These are phyloP conservation scores for Psittacula cyanocephala DNA, from an alignment of 2,113 vertebrate genomes.

Conservation along the genomic window DNA sequence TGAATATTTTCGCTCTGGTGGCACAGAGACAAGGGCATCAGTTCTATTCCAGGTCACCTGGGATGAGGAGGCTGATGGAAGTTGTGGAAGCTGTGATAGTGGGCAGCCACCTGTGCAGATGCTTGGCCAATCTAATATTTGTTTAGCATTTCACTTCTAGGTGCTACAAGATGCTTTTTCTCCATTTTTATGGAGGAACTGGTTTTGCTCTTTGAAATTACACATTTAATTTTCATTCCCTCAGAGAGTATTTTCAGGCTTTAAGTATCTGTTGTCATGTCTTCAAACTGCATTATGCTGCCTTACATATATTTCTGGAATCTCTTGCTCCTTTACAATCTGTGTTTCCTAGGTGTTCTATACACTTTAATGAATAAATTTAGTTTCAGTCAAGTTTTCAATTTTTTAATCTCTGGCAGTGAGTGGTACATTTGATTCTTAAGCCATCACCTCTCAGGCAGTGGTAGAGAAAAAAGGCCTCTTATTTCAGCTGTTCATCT, in stretches of 20 bases:
- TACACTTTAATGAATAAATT: not conserved
- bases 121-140: not conserved
- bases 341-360: not conserved
- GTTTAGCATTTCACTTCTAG: not conserved
- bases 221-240: not conserved
- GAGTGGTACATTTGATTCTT: not conserved
- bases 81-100: not conserved
- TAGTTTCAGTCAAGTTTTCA: not conserved
- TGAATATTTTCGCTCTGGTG: not conserved
- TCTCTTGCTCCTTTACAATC: not conserved
- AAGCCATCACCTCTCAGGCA: not conserved
- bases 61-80: not conserved
- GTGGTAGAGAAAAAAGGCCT: not conserved
- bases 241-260: not conserved
- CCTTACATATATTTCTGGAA: not conserved
- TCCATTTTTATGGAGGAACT: not conserved
- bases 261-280: not conserved
- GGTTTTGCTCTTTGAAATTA: not conserved
- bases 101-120: not conserved
- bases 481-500: not conserved
- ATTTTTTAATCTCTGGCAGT: not conserved
- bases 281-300: not conserved
- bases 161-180: not conserved
- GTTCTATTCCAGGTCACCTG: not conserved
- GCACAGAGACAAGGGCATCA: rapidly evolving